phyloP scores from a whole-genome alignment of 2,113 vertebrate genomes.

The Cyprinodon tularosa region DNA sequence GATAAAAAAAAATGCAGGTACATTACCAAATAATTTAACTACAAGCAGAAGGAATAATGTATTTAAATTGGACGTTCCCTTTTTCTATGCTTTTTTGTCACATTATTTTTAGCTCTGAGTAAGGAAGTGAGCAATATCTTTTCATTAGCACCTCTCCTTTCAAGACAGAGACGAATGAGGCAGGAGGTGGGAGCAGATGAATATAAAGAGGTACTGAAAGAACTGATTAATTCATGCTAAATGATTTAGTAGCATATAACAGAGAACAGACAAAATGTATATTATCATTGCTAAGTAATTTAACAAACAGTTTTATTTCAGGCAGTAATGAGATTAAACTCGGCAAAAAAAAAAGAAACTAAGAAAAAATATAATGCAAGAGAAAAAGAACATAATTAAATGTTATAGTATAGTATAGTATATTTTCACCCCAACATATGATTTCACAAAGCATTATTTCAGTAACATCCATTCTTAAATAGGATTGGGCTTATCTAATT shows the following conservation, averaged over 20 bases:
- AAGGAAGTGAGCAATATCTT: constrained; percentile 49
- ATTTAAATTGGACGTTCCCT: constrained; percentile 44
- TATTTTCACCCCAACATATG: no score
- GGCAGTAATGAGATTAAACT: no score
- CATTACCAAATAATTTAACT: constrained; percentile 27
- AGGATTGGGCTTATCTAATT: background rate
- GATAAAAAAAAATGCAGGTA: constrained; percentile 9
- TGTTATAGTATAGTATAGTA: no score
- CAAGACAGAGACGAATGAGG: constrained; percentile 47
- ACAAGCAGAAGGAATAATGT: constrained; percentile 46
- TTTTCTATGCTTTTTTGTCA: constrained; percentile 32
- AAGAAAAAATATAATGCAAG: constrained; percentile 10
- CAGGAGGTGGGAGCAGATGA: constrained; percentile 35
- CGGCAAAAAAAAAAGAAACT: background rate
- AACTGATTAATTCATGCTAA: background rate
- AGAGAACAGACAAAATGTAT: background rate
- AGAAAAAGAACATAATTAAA: background rate
- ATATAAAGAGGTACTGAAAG: constrained; percentile 13
- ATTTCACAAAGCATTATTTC: background rate
- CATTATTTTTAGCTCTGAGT: constrained; percentile 68
- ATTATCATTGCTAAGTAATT: background rate
- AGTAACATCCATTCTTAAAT: background rate
- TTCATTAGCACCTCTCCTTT: constrained; percentile 56
- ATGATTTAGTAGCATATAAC: constrained; percentile 13
- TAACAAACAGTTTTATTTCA: background rate